These are phyloP conservation scores for Dipodomys merriami DNA, from an alignment of 2,113 vertebrate species.

Conservation along the genomic window DNA sequence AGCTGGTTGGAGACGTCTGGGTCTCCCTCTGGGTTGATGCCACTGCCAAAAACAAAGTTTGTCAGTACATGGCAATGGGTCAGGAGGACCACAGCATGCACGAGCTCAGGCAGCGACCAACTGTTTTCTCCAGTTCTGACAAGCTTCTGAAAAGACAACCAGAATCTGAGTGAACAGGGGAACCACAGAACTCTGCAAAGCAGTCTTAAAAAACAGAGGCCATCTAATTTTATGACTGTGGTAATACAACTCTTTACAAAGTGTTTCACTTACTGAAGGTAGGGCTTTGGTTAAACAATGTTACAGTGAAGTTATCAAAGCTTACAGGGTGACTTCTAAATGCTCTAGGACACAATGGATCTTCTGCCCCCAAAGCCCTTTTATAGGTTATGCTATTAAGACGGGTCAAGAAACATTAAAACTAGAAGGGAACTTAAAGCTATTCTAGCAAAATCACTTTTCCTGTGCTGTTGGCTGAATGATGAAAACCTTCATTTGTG, in stretches of 20 bases:
- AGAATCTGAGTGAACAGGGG: constrained; percentile 59
- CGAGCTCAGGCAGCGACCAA: constrained; percentile 92
- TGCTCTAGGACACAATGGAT: not conserved
- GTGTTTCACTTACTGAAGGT: constrained; percentile 21
- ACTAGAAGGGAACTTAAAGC: not conserved
- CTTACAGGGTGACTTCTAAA: constrained; percentile 11
- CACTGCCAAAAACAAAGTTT: constrained; percentile 92
- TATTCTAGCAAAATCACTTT: constrained; percentile 34
- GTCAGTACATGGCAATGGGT: constrained; percentile 91
- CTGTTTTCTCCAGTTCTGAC: constrained; percentile 93
- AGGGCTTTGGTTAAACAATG: not conserved
- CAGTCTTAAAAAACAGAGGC: constrained; percentile 27
- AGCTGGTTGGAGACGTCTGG: constrained; percentile 85
- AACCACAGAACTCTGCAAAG: not conserved
- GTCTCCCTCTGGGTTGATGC: constrained; percentile 91
- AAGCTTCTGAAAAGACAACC: constrained; percentile 88
- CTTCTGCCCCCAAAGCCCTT: constrained; percentile 6
- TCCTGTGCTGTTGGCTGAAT: not conserved
- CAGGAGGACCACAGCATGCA: constrained; percentile 91
- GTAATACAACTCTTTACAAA: constrained; percentile 19
- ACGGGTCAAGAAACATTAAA: not conserved
- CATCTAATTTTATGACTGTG: not conserved
- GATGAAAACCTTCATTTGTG: not conserved
- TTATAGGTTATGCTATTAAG: not conserved
- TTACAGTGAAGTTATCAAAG: not conserved